Percentiles rank a stretch among this genome's conserved stretches.
These are phyloP conservation scores for Oligia latruncula DNA, from an alignment of 2,888 invertebrate species.

Conservation along the genomic window DNA sequence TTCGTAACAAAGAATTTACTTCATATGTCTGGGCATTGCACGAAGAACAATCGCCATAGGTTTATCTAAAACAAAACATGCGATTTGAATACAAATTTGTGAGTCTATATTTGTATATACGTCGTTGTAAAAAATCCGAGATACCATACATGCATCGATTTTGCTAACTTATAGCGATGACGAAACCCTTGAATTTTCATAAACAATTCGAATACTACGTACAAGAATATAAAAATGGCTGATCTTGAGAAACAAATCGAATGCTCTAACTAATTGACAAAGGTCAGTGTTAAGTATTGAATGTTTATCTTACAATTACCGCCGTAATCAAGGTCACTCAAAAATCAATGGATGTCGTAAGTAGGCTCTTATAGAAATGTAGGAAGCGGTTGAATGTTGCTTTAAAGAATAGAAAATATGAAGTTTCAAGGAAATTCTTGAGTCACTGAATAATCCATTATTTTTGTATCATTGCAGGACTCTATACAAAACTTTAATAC, in stretches of 20 bases:
- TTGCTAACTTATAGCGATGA: neutral
- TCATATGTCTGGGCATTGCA: slow-evolving; percentile 7
- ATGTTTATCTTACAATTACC: slow-evolving; percentile 84
- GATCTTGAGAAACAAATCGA: slow-evolving; percentile 72
- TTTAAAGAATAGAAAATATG: slow-evolving; percentile 42
- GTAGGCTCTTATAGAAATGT: slow-evolving; percentile 35
- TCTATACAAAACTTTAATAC: neutral
- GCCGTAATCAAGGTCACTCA: slow-evolving; percentile 77
- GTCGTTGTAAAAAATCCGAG: neutral
- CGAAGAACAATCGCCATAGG: slow-evolving; percentile 10
- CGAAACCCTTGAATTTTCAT: slow-evolving; percentile 9
- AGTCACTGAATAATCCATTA: neutral
- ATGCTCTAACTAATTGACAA: slow-evolving; percentile 79
- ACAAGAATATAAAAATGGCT: slow-evolving; percentile 41
- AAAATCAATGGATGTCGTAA: slow-evolving; percentile 65
- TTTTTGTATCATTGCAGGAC: neutral
- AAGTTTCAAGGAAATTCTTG: slow-evolving; percentile 42
- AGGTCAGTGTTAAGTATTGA: slow-evolving; percentile 80
- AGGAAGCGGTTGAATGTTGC: slow-evolving; percentile 41
- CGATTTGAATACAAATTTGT: slow-evolving; percentile 49
- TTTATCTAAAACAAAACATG: slow-evolving; percentile 23
- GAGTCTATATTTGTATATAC: slow-evolving; percentile 25
- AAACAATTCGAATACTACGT: slow-evolving; percentile 3
- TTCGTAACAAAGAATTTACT: slow-evolving; percentile 9
- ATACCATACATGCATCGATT: neutral